phyloP scores from a whole-genome alignment of 2,113 vertebrate species.

The Podarcis raffonei region DNA sequence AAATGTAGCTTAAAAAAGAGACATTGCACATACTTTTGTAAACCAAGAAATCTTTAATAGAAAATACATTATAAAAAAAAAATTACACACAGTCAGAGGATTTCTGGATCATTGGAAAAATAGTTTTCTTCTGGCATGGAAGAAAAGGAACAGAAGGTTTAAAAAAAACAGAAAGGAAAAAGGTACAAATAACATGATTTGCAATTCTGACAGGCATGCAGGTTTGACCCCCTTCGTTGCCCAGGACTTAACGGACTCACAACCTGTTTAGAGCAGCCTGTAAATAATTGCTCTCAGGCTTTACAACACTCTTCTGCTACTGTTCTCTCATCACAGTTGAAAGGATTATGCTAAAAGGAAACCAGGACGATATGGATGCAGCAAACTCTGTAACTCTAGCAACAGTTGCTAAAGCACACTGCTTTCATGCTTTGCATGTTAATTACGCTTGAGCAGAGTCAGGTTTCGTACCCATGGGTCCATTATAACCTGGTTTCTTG shows the following conservation, averaged over 20 bases:
- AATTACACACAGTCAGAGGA: not conserved
- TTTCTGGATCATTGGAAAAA: not conserved
- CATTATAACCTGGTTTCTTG: not conserved
- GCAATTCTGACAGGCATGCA: no score
- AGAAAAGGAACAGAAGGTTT: not conserved
- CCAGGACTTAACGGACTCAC: not conserved
- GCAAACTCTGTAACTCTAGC: not conserved
- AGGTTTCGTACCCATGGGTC: not conserved
- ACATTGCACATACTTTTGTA: no score
- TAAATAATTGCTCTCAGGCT: constrained; percentile 29
- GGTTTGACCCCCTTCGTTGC: not conserved
- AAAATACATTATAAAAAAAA: not conserved
- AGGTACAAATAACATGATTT: no score
- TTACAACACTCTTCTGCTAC: constrained; percentile 34
- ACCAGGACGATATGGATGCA: not conserved
- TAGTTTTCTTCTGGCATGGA: not conserved
- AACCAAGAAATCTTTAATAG: no score
- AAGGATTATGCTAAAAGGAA: constrained; percentile 37
- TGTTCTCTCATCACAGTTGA: constrained; percentile 37
- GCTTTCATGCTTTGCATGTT: not conserved
- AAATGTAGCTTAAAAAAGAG: no score
- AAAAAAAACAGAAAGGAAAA: not conserved
- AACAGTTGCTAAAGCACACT: constrained; percentile 6
- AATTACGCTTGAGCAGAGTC: not conserved
- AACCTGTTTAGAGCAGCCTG: not conserved